Percentiles rank a stretch among this genome's conserved stretches.
Conservation (phyloP, 2,888 invertebrate genomes). For the Orthonevra nobilis region DNA sequence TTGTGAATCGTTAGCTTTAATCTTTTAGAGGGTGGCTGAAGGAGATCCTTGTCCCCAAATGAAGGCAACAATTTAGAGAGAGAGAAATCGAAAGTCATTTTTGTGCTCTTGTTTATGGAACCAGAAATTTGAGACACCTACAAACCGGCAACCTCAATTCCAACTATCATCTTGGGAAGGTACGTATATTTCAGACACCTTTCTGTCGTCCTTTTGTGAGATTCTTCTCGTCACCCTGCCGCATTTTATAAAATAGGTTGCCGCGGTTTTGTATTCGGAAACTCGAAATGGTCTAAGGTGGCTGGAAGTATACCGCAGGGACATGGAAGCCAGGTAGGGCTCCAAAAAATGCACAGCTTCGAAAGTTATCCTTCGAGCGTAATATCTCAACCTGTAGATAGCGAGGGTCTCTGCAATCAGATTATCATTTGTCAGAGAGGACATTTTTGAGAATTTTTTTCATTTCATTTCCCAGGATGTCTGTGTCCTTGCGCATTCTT, state of each 20-base stretch:
- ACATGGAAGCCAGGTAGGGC: too few relatives aligned
- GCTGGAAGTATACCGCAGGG: too few relatives aligned
- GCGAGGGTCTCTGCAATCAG: conserved; percentile 18
- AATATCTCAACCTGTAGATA: too few relatives aligned
- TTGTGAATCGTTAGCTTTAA: conserved; percentile 68
- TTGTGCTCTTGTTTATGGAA: conserved; percentile 41
- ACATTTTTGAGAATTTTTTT: neutral
- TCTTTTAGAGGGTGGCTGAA: conserved; percentile 39
- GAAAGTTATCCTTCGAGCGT: too few relatives aligned
- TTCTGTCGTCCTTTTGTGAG: neutral
- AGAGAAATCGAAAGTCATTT: conserved; percentile 58
- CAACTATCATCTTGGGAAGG: conserved; percentile 18
- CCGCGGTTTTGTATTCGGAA: too few relatives aligned
- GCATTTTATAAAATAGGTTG: conserved; percentile 6
- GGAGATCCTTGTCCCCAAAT: neutral
- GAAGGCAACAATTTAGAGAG: neutral
- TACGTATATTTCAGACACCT: too few relatives aligned
- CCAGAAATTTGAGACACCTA: too few relatives aligned
- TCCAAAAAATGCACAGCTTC: too few relatives aligned
- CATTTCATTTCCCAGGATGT: neutral
- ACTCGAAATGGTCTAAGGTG: too few relatives aligned
- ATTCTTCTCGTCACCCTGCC: neutral
- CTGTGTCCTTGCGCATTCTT: too few relatives aligned
- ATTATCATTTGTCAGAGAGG: conserved; percentile 28
- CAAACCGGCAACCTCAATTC: conserved; percentile 31